Evolutionary conservation across 2,113 vertebrate species (phyloP).

Genomic region (Microcebus ravelobensis): DNA sequence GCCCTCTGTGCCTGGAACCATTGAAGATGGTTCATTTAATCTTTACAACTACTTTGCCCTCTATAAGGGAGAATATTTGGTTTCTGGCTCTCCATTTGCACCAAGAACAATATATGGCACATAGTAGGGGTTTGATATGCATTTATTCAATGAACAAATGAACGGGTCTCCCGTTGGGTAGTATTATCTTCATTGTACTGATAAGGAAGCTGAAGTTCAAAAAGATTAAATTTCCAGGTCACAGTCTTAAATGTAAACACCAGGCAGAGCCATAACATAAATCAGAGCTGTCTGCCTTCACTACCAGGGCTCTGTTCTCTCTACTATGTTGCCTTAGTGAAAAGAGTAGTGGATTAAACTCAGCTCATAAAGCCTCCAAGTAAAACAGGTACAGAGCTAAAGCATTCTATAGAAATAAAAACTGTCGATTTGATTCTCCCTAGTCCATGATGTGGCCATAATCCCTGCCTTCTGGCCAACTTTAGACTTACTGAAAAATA

Average conservation of each 20-base stretch:
- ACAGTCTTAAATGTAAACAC: background rate
- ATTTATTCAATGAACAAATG: background rate
- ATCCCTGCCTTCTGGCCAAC: background rate
- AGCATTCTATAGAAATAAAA: slow-evolving; percentile 12
- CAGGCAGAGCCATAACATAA: background rate
- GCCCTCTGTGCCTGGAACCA: background rate
- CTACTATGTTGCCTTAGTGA: background rate
- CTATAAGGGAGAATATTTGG: background rate
- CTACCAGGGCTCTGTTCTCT: background rate
- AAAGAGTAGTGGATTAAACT: slow-evolving; percentile 2
- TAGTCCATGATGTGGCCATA: background rate
- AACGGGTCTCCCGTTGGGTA: background rate
- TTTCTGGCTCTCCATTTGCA: background rate
- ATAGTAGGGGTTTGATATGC: background rate
- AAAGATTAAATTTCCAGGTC: background rate
- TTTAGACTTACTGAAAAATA: background rate
- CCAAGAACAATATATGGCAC: background rate
- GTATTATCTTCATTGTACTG: background rate
- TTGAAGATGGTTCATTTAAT: background rate
- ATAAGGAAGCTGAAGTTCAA: background rate
- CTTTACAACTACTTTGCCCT: background rate
- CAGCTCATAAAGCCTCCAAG: background rate
- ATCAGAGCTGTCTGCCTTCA: background rate
- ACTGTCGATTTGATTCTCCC: background rate
- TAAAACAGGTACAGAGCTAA: background rate